Evolutionary conservation across 1,140 invertebrate species (phyloP), one percentile per base, ranked within the genome.

Genomic region (Camponotus pennsylvanicus): DNA sequence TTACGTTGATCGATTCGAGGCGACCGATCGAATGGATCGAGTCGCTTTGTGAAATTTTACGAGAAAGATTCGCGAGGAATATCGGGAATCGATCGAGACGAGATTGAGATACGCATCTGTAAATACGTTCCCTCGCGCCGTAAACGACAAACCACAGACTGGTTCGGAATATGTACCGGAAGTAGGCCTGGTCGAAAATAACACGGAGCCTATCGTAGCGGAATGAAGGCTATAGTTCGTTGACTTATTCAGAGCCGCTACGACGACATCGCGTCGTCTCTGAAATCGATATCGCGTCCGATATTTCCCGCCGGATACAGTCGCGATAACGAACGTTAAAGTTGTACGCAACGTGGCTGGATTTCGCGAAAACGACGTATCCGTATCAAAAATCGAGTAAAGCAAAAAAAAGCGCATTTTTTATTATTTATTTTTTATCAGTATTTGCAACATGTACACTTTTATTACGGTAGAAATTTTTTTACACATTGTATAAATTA

Each of bases 231-330:
- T 80, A 55, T 55, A 80, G 77, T 80, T 80, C 77, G 77, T 80
- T 80, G 77, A 80, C 77, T 80, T 80, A 80, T 80, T 80, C 77
- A 80, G 64, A 57, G n/a, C 64, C 45, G 77, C 77, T 67, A 66
- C 76, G 76, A 76, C 71, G 71, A 55, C 40, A 64, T 78, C 61
- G 76, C 77, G 64, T 80, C 77, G 45, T 15, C 45, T 69, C 45
- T 70, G 77, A 80, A 80, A 80, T 80, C 77, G 77, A 80, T 80
- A 80, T 80, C 49, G 64, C 45, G 64, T 4, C 77, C 34, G 77
- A 80, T 80, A 80, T 80, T 80, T 80, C 64, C 55, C 45, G 77
- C 34, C 45, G 45, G 77, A 80, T 70, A 70, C 64, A 42, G 40
- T 45, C 45, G 6, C 27, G 77, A 80, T 70, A 80, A 80, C 42